phyloP scores from a whole-genome alignment of 1,140 invertebrate genomes.

The Halictus rubicundus region DNA sequence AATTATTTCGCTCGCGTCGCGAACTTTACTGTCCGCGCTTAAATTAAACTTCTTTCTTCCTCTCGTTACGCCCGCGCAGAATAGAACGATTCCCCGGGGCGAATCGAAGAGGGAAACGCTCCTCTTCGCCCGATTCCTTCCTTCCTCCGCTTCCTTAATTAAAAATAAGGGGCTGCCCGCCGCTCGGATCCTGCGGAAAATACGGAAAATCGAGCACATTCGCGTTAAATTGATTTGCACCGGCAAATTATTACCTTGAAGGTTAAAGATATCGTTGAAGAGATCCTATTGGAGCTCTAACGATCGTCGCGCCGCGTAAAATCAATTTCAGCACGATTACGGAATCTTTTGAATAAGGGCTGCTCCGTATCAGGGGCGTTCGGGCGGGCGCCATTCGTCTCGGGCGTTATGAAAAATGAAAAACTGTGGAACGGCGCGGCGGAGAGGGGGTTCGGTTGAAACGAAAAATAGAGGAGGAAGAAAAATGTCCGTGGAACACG shows the following conservation, averaged over 20 bases:
- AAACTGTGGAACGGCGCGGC: background rate
- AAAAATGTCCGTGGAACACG: slow-evolving; percentile 18
- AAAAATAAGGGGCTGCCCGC: background rate
- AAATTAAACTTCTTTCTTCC: slow-evolving; percentile 36
- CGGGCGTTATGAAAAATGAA: background rate
- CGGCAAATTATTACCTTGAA: no score
- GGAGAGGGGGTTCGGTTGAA: background rate
- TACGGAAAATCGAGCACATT: no score
- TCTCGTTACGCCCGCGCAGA: slow-evolving; percentile 7
- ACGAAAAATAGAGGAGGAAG: slow-evolving; percentile 14
- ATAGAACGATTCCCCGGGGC: background rate
- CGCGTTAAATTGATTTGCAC: no score
- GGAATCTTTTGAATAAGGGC: no score
- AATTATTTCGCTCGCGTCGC: slow-evolving; percentile 60
- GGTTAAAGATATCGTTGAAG: no score
- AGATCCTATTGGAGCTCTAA: no score
- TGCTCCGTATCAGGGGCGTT: no score
- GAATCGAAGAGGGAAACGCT: background rate
- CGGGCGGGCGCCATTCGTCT: background rate
- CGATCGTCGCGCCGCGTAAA: no score
- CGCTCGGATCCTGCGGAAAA: background rate
- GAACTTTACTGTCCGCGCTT: slow-evolving; percentile 21
- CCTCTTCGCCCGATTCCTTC: background rate
- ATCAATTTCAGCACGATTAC: no score
- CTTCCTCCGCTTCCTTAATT: background rate